Evolutionary conservation across 2,888 invertebrate genomes (phyloP).

Genomic region (Iphiclides podalirius): DNA sequence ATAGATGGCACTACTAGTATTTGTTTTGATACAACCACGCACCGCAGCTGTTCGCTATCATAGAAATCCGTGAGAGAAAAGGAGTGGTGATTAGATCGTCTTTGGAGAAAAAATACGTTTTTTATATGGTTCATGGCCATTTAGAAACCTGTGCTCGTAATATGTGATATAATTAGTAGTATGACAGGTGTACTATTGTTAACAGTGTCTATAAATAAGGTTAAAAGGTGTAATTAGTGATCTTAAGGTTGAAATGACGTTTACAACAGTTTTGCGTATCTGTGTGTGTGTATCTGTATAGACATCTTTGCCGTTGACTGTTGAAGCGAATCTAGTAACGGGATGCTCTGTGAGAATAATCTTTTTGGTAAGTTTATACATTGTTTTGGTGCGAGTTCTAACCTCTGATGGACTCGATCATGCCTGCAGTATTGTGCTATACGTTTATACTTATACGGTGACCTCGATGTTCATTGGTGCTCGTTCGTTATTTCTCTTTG

Average conservation of each 20-base stretch:
- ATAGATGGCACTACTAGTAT: slow-evolving; percentile 62
- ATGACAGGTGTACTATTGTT: slow-evolving; percentile 58
- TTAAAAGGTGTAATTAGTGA: slow-evolving; percentile 64
- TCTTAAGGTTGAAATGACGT: slow-evolving; percentile 76
- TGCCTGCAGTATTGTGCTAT: slow-evolving; percentile 42
- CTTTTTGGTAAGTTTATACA: slow-evolving; percentile 57
- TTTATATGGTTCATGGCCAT: slow-evolving; percentile 65
- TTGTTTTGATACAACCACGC: slow-evolving; percentile 72
- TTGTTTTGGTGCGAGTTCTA: slow-evolving; percentile 30
- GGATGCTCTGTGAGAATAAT: slow-evolving; percentile 61
- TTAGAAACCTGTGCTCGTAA: slow-evolving; percentile 48
- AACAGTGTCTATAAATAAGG: slow-evolving; percentile 53
- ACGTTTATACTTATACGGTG: slow-evolving; percentile 41
- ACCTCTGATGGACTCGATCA: slow-evolving; percentile 38
- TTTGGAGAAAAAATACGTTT: slow-evolving; percentile 69
- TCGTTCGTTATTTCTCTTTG: slow-evolving; percentile 48
- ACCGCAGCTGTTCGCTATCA: slow-evolving; percentile 76
- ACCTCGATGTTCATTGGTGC: slow-evolving; percentile 57
- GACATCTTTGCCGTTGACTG: slow-evolving; percentile 72
- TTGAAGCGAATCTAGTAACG: slow-evolving; percentile 76
- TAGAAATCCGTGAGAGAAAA: slow-evolving; percentile 77
- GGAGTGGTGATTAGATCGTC: slow-evolving; percentile 78
- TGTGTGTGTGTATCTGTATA: slow-evolving; percentile 60
- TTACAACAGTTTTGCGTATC: slow-evolving; percentile 65
- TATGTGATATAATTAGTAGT: slow-evolving; percentile 54